phyloP scores from a whole-genome alignment of 2,113 vertebrate genomes.

The Cinclus cinclus region DNA sequence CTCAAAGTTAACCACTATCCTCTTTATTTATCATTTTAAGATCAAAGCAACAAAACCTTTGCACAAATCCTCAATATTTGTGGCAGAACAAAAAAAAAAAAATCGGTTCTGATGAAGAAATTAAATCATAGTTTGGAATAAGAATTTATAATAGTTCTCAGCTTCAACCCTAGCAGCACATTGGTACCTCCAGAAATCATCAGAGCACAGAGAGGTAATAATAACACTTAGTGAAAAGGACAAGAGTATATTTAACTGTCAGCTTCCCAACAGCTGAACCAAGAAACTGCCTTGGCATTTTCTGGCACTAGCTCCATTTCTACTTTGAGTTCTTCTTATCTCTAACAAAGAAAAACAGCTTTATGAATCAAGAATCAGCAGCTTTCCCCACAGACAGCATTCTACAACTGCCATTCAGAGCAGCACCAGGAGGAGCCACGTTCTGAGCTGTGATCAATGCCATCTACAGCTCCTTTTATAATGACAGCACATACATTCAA shows the following conservation, averaged over 20 bases:
- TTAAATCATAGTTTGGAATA: not conserved
- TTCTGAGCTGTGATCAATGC: not conserved
- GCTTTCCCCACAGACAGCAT: not conserved
- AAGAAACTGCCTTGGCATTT: slow-evolving; percentile 13
- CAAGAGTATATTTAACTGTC: slow-evolving; percentile 18
- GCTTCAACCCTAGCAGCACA: not conserved
- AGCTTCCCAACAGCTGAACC: not conserved
- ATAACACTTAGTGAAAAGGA: slow-evolving; percentile 14
- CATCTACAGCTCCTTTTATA: not conserved
- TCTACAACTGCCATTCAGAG: not conserved
- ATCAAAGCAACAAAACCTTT: not conserved
- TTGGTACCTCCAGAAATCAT: not conserved
- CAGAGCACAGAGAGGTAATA: not conserved
- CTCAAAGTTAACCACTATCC: not conserved
- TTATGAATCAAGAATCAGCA: slow-evolving; percentile 14
- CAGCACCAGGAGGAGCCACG: not conserved
- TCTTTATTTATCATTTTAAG: not conserved
- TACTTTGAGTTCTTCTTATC: not conserved
- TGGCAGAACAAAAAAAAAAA: not conserved
- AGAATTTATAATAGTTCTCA: not conserved
- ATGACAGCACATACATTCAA: not conserved
- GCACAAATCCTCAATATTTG: not conserved
- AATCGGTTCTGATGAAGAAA: not conserved
- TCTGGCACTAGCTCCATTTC: not conserved
- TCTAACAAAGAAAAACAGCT: slow-evolving; percentile 36